phyloP scores from a whole-genome alignment of 2,888 invertebrate species.

The Dicyrtoma fusca region DNA sequence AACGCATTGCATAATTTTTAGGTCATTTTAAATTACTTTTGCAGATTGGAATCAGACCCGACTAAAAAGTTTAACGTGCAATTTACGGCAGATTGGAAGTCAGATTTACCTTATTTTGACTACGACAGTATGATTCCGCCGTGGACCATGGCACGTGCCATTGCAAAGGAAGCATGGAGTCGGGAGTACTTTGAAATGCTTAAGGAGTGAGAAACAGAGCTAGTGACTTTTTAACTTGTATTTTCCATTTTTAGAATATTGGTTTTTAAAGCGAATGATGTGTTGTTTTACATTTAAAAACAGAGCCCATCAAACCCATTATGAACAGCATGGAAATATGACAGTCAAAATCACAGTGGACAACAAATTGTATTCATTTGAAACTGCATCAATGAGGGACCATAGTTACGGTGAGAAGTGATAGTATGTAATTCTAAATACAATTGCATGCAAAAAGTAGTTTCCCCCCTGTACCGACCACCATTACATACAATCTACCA shows the following conservation, averaged over 20 bases:
- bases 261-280: too few species aligned
- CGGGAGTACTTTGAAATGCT: slow-evolving; percentile 69
- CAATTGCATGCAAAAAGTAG: too few species aligned
- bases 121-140: slow-evolving; percentile 74
- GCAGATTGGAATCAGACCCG: slow-evolving; percentile 61
- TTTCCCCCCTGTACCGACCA: too few species aligned
- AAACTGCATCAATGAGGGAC: slow-evolving; percentile 73
- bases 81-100: slow-evolving; percentile 65
- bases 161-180: slow-evolving; percentile 76
- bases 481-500: too few species aligned
- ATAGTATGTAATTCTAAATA: too few species aligned
- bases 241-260: too few species aligned
- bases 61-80: slow-evolving; percentile 64
- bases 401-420: slow-evolving; percentile 79
- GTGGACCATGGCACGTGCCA: slow-evolving; percentile 70
- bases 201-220: slow-evolving; percentile 67
- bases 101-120: slow-evolving; percentile 69
- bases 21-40: slow-evolving; percentile 35
- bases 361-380: slow-evolving; percentile 62
- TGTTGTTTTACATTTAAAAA: slow-evolving; percentile 49
- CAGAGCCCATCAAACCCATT: slow-evolving; percentile 78
- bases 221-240: too few species aligned
- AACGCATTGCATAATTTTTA: slow-evolving; percentile 13
- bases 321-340: slow-evolving; percentile 77
- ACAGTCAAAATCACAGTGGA: slow-evolving; percentile 67